Percentiles rank a stretch among this genome's conserved stretches.
Evolutionary conservation across 2,797 vertebrate genomes (phyloP).

Genomic region (Bradypus variegatus): DNA sequence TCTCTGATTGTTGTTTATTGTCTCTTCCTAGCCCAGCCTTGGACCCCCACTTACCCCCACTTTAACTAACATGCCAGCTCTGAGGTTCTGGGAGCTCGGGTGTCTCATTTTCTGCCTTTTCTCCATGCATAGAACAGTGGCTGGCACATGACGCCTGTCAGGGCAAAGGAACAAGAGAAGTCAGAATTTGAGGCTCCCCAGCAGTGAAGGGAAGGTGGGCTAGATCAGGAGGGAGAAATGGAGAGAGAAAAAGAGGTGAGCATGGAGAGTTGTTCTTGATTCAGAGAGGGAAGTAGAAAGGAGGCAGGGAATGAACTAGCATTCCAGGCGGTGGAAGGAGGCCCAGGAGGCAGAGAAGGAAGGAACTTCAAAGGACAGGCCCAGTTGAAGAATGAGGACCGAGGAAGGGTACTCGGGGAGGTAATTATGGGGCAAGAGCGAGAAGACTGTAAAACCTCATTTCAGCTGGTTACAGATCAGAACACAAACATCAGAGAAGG

Average conservation of each 20-base stretch:
- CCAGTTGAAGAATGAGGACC: not conserved
- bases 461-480: not conserved
- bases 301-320: not conserved
- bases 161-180: not conserved
- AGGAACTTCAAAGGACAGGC: not conserved
- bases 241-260: not conserved
- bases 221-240: not conserved
- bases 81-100: not conserved
- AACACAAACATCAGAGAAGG: not conserved
- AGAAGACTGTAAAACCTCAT: not conserved
- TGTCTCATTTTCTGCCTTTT: not conserved
- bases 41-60: not conserved
- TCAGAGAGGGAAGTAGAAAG: not conserved
- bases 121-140: not conserved
- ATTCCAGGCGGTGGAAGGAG: not conserved
- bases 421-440: not conserved
- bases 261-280: not conserved
- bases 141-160: not conserved
- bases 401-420: not conserved
- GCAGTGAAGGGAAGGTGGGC: not conserved
- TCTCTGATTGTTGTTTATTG: not conserved
- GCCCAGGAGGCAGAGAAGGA: not conserved
- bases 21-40: not conserved
- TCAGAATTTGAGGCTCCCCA: not conserved
- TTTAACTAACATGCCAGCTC: not conserved